phyloP scores from a whole-genome alignment of 2,113 vertebrate species.

The Pantherophis guttatus region DNA sequence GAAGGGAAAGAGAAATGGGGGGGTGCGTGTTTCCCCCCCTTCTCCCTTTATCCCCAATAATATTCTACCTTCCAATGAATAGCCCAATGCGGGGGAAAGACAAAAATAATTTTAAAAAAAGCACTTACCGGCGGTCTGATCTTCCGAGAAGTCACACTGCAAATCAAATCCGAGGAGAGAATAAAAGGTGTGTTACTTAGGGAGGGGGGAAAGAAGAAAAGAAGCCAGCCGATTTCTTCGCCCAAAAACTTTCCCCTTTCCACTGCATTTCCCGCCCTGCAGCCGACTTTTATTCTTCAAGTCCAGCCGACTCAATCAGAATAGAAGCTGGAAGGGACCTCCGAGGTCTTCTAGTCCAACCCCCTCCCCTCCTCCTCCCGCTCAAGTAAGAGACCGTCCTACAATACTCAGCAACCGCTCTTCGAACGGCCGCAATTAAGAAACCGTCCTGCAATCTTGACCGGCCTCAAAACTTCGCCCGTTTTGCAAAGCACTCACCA shows the following conservation, averaged over 20 bases:
- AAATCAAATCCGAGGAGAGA: constrained; percentile 39
- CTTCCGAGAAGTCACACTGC: constrained; percentile 92
- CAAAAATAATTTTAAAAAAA: neutral
- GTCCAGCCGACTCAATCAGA: neutral
- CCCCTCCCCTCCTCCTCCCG: neutral
- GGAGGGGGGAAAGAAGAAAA: neutral
- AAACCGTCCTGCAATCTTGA: constrained; percentile 34
- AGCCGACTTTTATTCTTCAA: neutral
- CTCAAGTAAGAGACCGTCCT: neutral
- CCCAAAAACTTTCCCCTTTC: neutral
- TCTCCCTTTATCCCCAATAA: neutral
- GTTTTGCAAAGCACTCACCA: neutral
- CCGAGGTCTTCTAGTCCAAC: neutral
- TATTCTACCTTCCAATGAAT: neutral
- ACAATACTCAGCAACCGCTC: neutral
- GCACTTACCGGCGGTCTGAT: constrained; percentile 86
- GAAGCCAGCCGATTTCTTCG: neutral
- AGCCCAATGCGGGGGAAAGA: neutral
- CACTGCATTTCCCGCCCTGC: neutral
- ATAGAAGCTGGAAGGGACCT: no score
- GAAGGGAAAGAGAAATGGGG: constrained; percentile 8
- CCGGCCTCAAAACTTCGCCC: neutral
- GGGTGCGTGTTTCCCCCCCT: neutral
- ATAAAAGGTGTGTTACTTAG: neutral
- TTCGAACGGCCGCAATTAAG: neutral